Evolutionary conservation across 1,140 invertebrate genomes (phyloP), one percentile per base, ranked within the genome.

Genomic region (Drosophila sp.): DNA sequence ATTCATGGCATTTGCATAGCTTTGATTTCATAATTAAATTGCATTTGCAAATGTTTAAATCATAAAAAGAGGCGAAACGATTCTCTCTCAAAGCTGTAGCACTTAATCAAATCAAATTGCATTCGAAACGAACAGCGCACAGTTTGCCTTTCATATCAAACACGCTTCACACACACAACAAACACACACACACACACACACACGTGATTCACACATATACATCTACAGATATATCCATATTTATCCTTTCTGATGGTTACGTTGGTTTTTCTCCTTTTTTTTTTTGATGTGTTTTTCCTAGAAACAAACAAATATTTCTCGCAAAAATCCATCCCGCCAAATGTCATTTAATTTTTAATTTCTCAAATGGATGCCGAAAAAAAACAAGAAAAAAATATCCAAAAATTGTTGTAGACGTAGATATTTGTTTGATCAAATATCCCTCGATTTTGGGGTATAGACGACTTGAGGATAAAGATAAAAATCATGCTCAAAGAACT

Each of bases 271-370:
- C 38, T 29, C 3, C 57, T 65, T 58, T 40, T 40, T 40, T 73
- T 61, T 57, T 8, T 8, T 0, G 33, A 2, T 35, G 7, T 58
- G 29, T 75, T 60, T 63, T 38, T 50, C 4, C 32, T 10, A 35
- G 40, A 8, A 44, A 41, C 25, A 62, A 62, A 44, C 44, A 62
- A 17, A 50, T 62, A 47, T 44, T 50, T 63, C 23, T 50, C 23
- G 41, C 38, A 71, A 61, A 62, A 41, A 47, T 60, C 44, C 56
- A 58, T 76, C 71, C 58, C 17, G 40, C 33, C 58, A 68, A 69
- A 69, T 72, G 64, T 68, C 76, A 76, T 63, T 66, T 47, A 58
- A 76, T 76, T 69, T 79, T 72, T 73, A 76, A 78, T 75, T 75
- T 71, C 67, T 78, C 67, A 78, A 78, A 78, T 75, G 75, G 75